Evolutionary conservation across 2,797 vertebrate species (phyloP).

Genomic region (Coluber constrictor): DNA sequence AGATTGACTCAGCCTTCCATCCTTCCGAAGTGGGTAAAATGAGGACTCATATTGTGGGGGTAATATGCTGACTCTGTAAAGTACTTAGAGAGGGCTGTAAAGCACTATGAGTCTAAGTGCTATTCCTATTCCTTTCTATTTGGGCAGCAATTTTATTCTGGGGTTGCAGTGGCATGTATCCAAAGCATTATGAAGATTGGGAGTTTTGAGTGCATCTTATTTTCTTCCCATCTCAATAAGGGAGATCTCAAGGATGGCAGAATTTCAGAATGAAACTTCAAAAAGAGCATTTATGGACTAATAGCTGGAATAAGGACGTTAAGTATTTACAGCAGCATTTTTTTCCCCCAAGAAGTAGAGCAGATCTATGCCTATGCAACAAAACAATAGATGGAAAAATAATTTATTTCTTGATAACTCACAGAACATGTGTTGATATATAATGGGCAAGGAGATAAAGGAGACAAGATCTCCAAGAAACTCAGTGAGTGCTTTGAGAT

Average conservation of each 20-base stretch:
- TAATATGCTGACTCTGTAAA: no score
- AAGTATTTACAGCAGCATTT: not conserved
- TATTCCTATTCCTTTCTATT: not conserved
- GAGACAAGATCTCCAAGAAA: not conserved
- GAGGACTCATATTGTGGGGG: no score
- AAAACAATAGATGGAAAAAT: not conserved
- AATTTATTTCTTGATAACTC: not conserved
- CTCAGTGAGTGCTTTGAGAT: not conserved
- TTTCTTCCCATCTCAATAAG: not conserved
- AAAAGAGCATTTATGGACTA: not conserved
- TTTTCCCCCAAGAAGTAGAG: not conserved
- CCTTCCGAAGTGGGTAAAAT: no score
- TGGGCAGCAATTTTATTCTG: not conserved
- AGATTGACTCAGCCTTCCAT: no score
- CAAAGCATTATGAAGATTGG: not conserved
- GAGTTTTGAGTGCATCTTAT: not conserved
- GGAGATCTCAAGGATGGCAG: not conserved
- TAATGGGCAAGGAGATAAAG: not conserved
- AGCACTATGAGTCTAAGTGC: no score
- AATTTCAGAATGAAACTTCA: not conserved
- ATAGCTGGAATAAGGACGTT: not conserved
- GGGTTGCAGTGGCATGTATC: not conserved
- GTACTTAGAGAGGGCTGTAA: no score
- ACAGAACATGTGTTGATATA: not conserved
- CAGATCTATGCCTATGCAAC: not conserved